These are phyloP conservation scores for Gouania willdenowi DNA, from an alignment of 2,797 vertebrate genomes.

Conservation along the genomic window DNA sequence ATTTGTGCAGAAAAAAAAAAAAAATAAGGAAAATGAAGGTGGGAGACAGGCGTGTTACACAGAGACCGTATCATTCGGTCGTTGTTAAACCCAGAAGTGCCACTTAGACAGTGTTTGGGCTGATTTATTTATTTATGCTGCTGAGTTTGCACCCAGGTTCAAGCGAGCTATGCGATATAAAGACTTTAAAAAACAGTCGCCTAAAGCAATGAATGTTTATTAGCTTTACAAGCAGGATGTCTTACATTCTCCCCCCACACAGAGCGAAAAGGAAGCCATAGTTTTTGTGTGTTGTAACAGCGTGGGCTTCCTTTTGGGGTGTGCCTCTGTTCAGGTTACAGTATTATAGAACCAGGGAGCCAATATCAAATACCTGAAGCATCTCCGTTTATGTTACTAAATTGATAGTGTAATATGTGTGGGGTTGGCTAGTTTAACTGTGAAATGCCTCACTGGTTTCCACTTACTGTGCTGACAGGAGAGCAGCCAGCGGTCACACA, in stretches of 20 bases:
- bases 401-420: constrained; percentile 49
- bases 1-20: background rate
- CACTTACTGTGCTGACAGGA: constrained; percentile 42
- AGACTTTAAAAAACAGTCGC: constrained; percentile 46
- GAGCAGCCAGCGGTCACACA: constrained; percentile 15
- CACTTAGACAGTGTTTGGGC: constrained; percentile 24
- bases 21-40: constrained; percentile 19
- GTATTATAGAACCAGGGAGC: constrained; percentile 10
- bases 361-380: constrained; percentile 23
- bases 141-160: constrained; percentile 47
- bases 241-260: constrained; percentile 19
- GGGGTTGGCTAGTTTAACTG: constrained; percentile 42
- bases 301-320: background rate
- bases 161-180: constrained; percentile 30
- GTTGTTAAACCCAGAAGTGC: constrained; percentile 33
- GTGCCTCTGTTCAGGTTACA: constrained; percentile 7
- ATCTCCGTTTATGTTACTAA: constrained; percentile 49
- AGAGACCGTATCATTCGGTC: constrained; percentile 33
- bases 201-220: constrained; percentile 52
- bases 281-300: constrained; percentile 9
- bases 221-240: constrained; percentile 50
- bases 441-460: constrained; percentile 49
- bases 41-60: constrained; percentile 32
- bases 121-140: constrained; percentile 50
- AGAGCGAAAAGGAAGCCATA: constrained; percentile 28